These are phyloP conservation scores for Phyto melanocephala DNA, from an alignment of 2,888 invertebrate genomes.

Conservation along the genomic window DNA sequence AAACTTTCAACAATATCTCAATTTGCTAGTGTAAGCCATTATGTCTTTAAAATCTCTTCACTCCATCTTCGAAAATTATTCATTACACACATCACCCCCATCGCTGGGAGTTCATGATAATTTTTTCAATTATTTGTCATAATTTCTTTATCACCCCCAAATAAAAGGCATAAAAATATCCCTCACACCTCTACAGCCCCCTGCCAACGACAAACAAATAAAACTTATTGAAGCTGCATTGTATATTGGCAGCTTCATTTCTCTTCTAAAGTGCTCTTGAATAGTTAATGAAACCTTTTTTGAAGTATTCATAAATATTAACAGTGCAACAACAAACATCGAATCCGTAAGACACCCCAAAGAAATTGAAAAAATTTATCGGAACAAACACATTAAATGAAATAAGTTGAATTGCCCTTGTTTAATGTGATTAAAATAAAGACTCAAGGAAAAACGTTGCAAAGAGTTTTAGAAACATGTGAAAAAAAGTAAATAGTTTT, in stretches of 20 bases:
- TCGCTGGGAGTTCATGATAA: background rate
- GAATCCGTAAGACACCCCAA: background rate
- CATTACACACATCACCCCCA: background rate
- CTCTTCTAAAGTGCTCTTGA: constrained; percentile 9
- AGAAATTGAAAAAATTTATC: background rate
- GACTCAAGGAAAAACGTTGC: too few species aligned
- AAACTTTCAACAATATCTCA: background rate
- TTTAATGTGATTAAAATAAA: background rate
- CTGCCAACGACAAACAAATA: background rate
- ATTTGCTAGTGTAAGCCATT: background rate
- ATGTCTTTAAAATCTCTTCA: background rate
- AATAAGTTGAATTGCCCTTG: background rate
- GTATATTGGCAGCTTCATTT: constrained; percentile 3
- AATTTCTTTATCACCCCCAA: background rate
- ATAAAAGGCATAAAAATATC: too few species aligned
- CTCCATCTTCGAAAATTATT: background rate
- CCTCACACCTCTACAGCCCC: background rate
- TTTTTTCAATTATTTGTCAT: constrained; percentile 30
- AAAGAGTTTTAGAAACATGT: too few species aligned
- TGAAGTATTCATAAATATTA: constrained; percentile 7
- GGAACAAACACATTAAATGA: constrained; percentile 19
- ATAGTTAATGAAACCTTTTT: constrained; percentile 30
- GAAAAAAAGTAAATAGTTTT: too few species aligned
- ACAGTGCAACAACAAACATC: background rate
- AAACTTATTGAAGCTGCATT: constrained; percentile 12